Evolutionary conservation across 2,888 invertebrate species (phyloP), one percentile per base, ranked within the genome.

Genomic region (Ormyrus rosae): DNA sequence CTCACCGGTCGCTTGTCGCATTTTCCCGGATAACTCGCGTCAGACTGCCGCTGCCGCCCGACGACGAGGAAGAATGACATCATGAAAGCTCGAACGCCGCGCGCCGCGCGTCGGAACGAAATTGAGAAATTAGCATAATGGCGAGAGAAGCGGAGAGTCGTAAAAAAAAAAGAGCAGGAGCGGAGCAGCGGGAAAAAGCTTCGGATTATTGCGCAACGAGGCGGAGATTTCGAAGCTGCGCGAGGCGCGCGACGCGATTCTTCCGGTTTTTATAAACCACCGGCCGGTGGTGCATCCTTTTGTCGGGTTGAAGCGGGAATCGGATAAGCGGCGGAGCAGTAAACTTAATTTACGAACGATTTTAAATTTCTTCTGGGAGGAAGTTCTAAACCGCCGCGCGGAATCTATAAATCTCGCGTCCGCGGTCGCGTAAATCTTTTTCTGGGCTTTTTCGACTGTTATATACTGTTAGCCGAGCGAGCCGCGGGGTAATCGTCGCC

Each of bases 111-210:
- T 5, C 56, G 63, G 53, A 63, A 70, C 67, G 81, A 76, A 80
- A 81, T 81, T 73, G 74, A 79, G 79, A 79, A 79, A 79, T 79
- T 79, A 79, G 64, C 79, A 79, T 79, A 70, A 77, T 70, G 77
- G 51, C 61, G n/a, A 19, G 60, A 19, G 19, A 19, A 19, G 19
- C 19, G 19, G 1, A 2, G 64, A 58, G 70, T 67, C 50, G 46
- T 13, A 56, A 58, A 63, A 73, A 72, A 72, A 70, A 50, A 48
- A 34, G 13, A 55, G 19, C 48, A n/a, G 53, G 13, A 8, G 53
- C 8, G n/a, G 6, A 56, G 45, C 34, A 7, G 10, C 19, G n/a
- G 46, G 6, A 46, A 19, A 69, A 63, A 46, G 46, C 61, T 53
- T 50, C 10, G 51, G 13, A 53, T 56, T 60, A 71, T 71, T 56